Evolutionary conservation across 2,888 invertebrate genomes (phyloP).

Genomic region (Acanthopleura granulata): DNA sequence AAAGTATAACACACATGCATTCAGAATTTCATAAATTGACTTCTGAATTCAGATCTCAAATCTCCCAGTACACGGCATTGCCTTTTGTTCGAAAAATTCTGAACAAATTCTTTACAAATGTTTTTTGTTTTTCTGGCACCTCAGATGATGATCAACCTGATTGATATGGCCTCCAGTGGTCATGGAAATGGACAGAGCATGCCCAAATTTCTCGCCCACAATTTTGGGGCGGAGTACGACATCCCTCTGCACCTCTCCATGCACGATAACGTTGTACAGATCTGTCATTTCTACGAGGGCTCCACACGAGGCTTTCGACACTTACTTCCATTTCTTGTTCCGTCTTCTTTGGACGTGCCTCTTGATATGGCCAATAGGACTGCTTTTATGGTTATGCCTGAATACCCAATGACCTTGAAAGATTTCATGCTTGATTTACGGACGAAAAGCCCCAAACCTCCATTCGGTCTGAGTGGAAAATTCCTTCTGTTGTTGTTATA

Average conservation of each 20-base stretch:
- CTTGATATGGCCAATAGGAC: constrained; percentile 38
- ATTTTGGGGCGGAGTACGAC: constrained; percentile 35
- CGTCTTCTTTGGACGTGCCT: constrained; percentile 31
- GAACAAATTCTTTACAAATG: background rate
- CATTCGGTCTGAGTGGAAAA: constrained; percentile 25
- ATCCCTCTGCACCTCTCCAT: constrained; percentile 29
- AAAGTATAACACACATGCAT: no score
- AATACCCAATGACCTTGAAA: constrained; percentile 37
- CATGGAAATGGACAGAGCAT: constrained; percentile 33
- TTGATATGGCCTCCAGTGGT: constrained; percentile 25
- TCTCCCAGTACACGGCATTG: no score
- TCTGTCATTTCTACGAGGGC: constrained; percentile 40
- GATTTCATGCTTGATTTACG: constrained; percentile 29
- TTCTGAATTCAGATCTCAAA: no score
- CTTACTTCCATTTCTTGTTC: constrained; percentile 33
- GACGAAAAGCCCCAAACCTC: constrained; percentile 14
- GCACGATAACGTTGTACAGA: constrained; percentile 39
- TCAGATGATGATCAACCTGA: constrained; percentile 40
- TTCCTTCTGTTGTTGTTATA: constrained; percentile 40
- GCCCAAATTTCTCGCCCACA: constrained; percentile 29
- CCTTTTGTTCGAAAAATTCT: background rate
- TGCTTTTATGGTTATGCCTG: constrained; percentile 41
- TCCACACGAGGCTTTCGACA: constrained; percentile 39
- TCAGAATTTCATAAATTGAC: no score
- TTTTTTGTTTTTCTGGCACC: constrained; percentile 16